Conservation (phyloP, 2,888 invertebrate species). For the Polyploca ridens region DNA sequence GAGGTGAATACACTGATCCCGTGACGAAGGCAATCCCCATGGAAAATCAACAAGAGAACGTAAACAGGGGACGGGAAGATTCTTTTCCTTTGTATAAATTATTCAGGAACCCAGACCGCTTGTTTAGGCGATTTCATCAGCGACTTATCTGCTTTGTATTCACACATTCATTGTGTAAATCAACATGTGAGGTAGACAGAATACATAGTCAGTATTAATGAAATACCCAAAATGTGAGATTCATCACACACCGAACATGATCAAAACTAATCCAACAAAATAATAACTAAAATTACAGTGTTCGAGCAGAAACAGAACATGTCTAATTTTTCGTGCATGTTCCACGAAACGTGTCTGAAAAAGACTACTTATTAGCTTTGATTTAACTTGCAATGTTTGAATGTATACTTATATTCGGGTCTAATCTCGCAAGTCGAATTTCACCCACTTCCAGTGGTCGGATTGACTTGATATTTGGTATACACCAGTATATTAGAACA, state of each 20-base stretch:
- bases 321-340: no score
- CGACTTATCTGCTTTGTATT: conserved; percentile 48
- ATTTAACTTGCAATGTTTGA: no score
- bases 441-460: no score
- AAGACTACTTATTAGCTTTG: no score
- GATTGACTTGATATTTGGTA: no score
- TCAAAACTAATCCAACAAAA: not conserved
- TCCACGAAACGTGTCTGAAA: no score
- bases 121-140: conserved; percentile 69
- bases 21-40: conserved; percentile 56
- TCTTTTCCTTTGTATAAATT: conserved; percentile 68
- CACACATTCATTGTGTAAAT: conserved; percentile 24
- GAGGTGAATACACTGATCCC: conserved; percentile 40
- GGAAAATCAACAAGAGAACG: conserved; percentile 68
- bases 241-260: no score
- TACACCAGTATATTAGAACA: no score
- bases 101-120: conserved; percentile 64
- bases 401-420: no score
- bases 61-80: conserved; percentile 60
- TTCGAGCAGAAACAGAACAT: no score
- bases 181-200: not conserved
- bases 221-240: not conserved
- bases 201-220: not conserved
- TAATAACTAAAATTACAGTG: not conserved
- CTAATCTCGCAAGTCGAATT: no score